phyloP scores from a whole-genome alignment of 2,797 vertebrate species.

The Ibycter americanus region DNA sequence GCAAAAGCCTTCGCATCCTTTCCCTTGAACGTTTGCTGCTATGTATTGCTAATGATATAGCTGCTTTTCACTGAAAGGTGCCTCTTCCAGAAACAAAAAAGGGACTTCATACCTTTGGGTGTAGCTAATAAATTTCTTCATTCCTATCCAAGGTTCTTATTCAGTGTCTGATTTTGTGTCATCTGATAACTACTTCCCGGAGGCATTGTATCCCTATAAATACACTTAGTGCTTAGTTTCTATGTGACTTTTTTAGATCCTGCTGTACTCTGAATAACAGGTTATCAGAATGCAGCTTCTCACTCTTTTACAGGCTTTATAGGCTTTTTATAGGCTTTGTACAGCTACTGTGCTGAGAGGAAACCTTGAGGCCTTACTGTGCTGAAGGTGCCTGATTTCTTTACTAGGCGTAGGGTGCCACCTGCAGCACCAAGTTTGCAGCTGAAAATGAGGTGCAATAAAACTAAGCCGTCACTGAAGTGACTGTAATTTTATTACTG shows the following conservation, averaged over 20 bases:
- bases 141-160: not conserved
- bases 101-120: not conserved
- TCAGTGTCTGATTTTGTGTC: not conserved
- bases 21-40: not conserved
- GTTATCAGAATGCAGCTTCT: not conserved
- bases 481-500: not conserved
- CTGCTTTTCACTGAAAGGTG: not conserved
- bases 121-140: not conserved
- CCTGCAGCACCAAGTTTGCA: conserved; percentile 36
- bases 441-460: not conserved
- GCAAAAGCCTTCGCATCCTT: not conserved
- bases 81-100: not conserved
- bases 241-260: not conserved
- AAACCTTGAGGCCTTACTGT: fast-evolving
- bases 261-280: not conserved
- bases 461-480: not conserved
- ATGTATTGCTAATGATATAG: not conserved
- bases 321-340: not conserved
- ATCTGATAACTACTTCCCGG: not conserved
- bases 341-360: not conserved
- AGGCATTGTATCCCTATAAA: not conserved
- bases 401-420: conserved; percentile 12
- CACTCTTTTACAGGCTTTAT: not conserved
- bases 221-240: not conserved
- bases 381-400: not conserved